These are phyloP conservation scores for Acrobasis suavella DNA, from an alignment of 2,888 invertebrate species.

Conservation along the genomic window DNA sequence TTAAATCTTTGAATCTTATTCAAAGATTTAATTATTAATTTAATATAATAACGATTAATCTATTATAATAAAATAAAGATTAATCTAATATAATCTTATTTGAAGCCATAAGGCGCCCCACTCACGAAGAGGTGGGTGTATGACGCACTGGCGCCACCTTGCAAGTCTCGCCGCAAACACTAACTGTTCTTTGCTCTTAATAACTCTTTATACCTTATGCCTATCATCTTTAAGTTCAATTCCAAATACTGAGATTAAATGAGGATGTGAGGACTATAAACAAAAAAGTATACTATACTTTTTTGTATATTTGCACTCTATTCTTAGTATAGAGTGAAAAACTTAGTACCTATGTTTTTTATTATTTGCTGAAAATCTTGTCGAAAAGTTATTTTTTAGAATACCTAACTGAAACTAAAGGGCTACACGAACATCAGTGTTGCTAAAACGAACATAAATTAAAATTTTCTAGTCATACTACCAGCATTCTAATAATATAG, in stretches of 20 bases:
- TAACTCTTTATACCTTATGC: slow-evolving; percentile 16
- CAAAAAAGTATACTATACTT: too few relatives aligned
- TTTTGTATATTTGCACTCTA: too few relatives aligned
- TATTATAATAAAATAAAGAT: too few relatives aligned
- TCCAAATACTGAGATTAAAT: background rate
- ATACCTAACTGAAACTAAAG: too few relatives aligned
- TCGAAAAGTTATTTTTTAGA: background rate
- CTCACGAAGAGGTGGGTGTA: slow-evolving; percentile 44
- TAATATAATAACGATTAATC: too few relatives aligned
- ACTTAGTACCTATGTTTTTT: slow-evolving; percentile 13
- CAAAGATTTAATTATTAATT: too few relatives aligned
- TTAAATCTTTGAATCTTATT: too few relatives aligned
- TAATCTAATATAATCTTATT: slow-evolving; percentile 31
- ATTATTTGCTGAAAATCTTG: background rate
- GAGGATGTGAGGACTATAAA: slow-evolving; percentile 21
- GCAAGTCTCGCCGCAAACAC: slow-evolving; percentile 37
- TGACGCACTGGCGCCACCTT: slow-evolving; percentile 49
- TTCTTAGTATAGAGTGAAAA: slow-evolving; percentile 1
- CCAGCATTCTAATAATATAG: too few relatives aligned
- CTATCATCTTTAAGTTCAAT: background rate
- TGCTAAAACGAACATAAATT: too few relatives aligned
- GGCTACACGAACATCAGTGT: too few relatives aligned
- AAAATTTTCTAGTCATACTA: too few relatives aligned
- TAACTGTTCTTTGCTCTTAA: slow-evolving; percentile 42
- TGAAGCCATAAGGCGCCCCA: slow-evolving; percentile 39